Conservation (phyloP, 2,113 vertebrate genomes). For the Vimba vimba region DNA sequence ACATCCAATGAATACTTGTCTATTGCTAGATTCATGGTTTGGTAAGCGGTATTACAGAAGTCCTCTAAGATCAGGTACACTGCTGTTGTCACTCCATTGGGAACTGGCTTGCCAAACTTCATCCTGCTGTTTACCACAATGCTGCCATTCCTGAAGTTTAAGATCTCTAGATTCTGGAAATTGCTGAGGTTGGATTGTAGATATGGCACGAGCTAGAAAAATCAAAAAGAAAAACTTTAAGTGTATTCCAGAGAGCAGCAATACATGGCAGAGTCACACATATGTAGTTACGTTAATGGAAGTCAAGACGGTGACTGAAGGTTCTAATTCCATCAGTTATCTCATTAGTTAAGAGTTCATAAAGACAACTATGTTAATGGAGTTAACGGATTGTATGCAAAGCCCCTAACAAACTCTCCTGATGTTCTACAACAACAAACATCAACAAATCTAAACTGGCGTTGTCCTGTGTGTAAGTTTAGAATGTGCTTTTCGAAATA, state of each 20-base stretch:
- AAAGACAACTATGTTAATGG: conserved; percentile 21
- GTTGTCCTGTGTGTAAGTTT: background rate
- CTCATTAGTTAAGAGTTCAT: conserved; percentile 33
- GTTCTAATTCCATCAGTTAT: conserved; percentile 26
- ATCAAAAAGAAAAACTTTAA: background rate
- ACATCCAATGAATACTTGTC: conserved; percentile 95
- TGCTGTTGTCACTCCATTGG: conserved; percentile 82
- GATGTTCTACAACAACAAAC: conserved; percentile 21
- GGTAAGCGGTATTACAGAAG: conserved; percentile 91
- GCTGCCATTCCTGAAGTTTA: conserved; percentile 97
- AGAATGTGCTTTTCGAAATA: background rate
- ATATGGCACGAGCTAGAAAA: conserved; percentile 88
- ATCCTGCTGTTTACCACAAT: conserved; percentile 95
- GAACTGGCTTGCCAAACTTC: conserved; percentile 87
- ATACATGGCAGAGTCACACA: background rate
- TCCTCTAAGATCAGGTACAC: conserved; percentile 94
- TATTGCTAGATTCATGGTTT: conserved; percentile 93
- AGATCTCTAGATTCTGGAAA: conserved; percentile 92
- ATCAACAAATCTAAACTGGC: background rate
- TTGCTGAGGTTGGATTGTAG: conserved; percentile 93
- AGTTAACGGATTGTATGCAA: conserved; percentile 20
- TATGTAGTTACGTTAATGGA: background rate
- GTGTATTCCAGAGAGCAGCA: background rate
- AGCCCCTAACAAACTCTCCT: background rate
- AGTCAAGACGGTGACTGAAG: background rate